Evolutionary conservation across 2,888 invertebrate species (phyloP).

Genomic region (Aphidoletes aphidimyza): DNA sequence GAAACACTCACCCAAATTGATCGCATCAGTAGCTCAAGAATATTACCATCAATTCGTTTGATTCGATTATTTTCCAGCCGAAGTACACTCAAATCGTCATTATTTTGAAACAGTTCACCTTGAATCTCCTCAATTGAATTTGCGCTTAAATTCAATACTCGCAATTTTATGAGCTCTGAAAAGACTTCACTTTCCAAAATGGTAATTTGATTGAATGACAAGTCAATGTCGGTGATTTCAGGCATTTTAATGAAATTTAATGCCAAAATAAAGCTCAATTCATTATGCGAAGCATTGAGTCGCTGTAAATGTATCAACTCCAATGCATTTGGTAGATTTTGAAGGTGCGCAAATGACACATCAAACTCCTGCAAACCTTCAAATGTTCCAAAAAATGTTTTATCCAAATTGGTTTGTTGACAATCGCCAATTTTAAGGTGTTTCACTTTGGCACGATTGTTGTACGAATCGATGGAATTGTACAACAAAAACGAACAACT

Average conservation of each 20-base stretch:
- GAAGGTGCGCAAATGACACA: neutral
- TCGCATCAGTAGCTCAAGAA: neutral
- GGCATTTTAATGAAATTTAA: neutral
- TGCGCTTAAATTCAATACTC: neutral
- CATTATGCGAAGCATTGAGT: neutral
- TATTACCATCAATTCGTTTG: neutral
- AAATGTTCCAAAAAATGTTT: neutral
- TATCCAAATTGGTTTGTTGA: too few species aligned
- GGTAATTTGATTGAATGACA: neutral
- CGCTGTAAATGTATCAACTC: neutral
- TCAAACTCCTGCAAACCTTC: neutral
- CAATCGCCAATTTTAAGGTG: too few species aligned
- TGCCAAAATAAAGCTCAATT: neutral
- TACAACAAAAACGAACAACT: too few species aligned
- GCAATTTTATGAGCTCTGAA: neutral
- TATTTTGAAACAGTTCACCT: neutral
- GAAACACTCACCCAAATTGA: neutral
- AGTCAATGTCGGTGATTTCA: neutral
- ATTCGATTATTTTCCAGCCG: neutral
- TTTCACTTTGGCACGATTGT: too few species aligned
- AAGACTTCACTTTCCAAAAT: neutral
- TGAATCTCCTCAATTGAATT: neutral
- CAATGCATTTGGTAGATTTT: neutral
- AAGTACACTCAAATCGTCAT: neutral
- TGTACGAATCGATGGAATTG: too few species aligned